Percentiles rank a stretch among this genome's conserved stretches.
Conservation (phyloP, 1,140 invertebrate genomes). For the Solenopsis fugax region DNA sequence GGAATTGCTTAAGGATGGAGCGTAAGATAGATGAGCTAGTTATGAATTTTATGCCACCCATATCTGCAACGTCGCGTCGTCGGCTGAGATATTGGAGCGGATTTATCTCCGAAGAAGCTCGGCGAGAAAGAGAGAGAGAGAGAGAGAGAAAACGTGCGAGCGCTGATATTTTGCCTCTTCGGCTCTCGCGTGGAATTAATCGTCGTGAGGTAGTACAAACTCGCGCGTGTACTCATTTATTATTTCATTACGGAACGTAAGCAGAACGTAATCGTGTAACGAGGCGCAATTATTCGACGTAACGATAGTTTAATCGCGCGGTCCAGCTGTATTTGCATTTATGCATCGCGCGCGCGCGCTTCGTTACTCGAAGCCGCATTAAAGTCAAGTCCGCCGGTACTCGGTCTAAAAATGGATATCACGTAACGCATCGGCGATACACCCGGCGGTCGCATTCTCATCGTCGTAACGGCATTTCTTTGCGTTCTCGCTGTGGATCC, state of each 20-base stretch:
- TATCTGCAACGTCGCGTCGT: conserved; percentile 5
- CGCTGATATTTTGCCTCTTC: background rate
- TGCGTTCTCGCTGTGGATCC: conserved; percentile 10
- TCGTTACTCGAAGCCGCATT: background rate
- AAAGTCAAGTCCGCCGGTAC: background rate
- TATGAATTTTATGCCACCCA: conserved; percentile 31
- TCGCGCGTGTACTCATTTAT: background rate
- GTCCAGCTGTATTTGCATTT: background rate
- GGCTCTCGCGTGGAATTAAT: background rate
- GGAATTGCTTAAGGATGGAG: conserved; percentile 74
- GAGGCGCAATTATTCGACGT: conserved; percentile 1
- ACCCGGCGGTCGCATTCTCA: conserved; percentile 31
- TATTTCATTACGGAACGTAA: conserved; percentile 2
- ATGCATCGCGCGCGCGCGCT: background rate
- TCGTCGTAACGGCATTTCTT: conserved; percentile 54
- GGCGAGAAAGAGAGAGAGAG: background rate
- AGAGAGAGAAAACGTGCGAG: too few species aligned
- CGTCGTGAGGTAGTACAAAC: background rate
- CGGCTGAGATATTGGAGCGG: background rate
- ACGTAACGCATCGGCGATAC: conserved; percentile 42
- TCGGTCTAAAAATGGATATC: conserved; percentile 58
- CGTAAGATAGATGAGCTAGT: conserved; percentile 43
- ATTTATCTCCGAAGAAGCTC: background rate
- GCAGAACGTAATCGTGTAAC: background rate
- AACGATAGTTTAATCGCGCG: background rate